Evolutionary conservation across 92 coral and sea anemone species (phyloP).

Genomic region (Anthopleura xanthogrammica): DNA sequence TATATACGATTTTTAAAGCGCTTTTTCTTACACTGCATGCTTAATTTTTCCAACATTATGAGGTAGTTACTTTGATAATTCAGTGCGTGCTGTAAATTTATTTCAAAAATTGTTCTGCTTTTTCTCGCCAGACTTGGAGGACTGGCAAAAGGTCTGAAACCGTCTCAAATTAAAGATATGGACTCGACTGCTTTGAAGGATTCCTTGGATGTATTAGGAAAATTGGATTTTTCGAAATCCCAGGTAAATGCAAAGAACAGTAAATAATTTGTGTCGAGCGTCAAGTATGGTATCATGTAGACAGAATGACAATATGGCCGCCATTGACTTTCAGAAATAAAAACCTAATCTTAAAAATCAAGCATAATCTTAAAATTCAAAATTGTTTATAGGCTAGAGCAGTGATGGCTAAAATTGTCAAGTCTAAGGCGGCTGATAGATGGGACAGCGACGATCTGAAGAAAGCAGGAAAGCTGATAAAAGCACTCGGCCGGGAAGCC

Average conservation of each 20-base stretch:
- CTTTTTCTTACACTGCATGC: too few species aligned
- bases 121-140: conserved; percentile 4
- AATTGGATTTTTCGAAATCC: not conserved
- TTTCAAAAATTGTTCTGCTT: not conserved
- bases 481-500: not conserved
- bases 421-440: not conserved
- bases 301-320: too few species aligned
- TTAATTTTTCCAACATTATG: too few species aligned
- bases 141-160: not conserved
- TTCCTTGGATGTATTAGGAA: conserved; percentile 2
- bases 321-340: too few species aligned
- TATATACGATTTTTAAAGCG: too few species aligned
- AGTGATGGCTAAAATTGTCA: not conserved
- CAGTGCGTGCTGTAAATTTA: too few species aligned
- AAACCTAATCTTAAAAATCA: too few species aligned
- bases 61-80: too few species aligned
- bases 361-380: not conserved
- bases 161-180: not conserved
- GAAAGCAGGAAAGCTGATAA: conserved; percentile 9
- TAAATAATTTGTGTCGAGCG: too few species aligned
- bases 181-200: not conserved
- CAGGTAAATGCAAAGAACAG: not conserved
- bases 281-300: too few species aligned
- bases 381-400: conserved; percentile 4
- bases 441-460: conserved; percentile 14